These are phyloP conservation scores for Mus pahari DNA, from an alignment of 2,113 vertebrate species.

Conservation along the genomic window DNA sequence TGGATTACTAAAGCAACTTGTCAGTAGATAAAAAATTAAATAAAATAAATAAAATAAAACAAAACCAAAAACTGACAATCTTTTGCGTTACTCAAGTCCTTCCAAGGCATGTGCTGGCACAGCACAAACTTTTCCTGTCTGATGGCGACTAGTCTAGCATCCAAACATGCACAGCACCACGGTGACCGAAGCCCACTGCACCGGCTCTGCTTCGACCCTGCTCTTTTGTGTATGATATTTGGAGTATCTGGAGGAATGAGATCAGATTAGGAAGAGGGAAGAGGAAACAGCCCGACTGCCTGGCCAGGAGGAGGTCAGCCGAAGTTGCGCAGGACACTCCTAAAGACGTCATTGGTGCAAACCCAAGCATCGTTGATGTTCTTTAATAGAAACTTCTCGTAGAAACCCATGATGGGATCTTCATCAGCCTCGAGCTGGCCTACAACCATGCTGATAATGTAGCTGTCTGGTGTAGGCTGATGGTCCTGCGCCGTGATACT, in stretches of 20 bases:
- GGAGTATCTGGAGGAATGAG: conserved; percentile 91
- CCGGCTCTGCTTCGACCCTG: conserved; percentile 80
- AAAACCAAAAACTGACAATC: conserved; percentile 77
- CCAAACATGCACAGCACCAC: conserved; percentile 95
- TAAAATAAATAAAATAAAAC: conserved; percentile 58
- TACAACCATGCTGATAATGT: conserved; percentile 99
- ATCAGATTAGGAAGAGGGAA: conserved; percentile 86
- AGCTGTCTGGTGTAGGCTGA: conserved; percentile 98
- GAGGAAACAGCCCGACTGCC: conserved; percentile 82
- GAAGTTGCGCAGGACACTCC: conserved; percentile 98
- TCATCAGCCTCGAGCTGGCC: conserved; percentile 96
- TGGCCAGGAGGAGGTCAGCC: conserved; percentile 88
- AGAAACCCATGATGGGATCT: conserved; percentile 93
- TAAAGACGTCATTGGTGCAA: conserved; percentile 97
- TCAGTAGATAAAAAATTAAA: conserved; percentile 89
- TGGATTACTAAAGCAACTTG: conserved; percentile 93
- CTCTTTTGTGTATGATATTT: conserved; percentile 94
- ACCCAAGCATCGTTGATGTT: conserved; percentile 90
- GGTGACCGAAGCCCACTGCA: conserved; percentile 86
- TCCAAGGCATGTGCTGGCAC: conserved; percentile 91
- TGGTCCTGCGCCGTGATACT: conserved; percentile 99
- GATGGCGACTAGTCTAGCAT: conserved; percentile 90
- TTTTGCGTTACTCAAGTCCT: conserved; percentile 88
- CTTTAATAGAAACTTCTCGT: conserved; percentile 94
- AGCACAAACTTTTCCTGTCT: conserved; percentile 91